These are phyloP conservation scores for Timandra comae DNA, from an alignment of 2,888 invertebrate genomes.

Conservation along the genomic window DNA sequence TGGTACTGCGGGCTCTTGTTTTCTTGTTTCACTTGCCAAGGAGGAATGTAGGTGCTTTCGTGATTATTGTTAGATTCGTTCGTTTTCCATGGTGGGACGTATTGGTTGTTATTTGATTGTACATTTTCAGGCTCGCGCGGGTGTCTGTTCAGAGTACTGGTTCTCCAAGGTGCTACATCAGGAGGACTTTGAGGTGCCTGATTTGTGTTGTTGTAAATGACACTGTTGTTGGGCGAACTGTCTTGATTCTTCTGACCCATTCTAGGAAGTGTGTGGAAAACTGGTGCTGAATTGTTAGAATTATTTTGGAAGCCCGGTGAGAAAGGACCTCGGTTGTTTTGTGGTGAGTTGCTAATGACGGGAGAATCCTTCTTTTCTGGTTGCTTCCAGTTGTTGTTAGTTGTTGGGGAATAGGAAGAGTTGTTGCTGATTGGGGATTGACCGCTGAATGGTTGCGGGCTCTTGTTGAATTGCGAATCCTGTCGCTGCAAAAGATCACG, in stretches of 20 bases:
- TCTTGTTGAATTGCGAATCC: conserved; percentile 72
- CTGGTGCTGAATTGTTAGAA: conserved; percentile 36
- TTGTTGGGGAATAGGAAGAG: conserved; percentile 57
- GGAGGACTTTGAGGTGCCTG: conserved; percentile 37
- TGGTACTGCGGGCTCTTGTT: conserved; percentile 40
- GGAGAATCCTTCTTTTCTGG: conserved; percentile 67
- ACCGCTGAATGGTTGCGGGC: conserved; percentile 62
- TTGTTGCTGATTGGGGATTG: conserved; percentile 50
- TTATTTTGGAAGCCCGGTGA: conserved; percentile 40
- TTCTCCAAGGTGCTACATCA: conserved; percentile 58
- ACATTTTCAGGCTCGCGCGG: conserved; percentile 44
- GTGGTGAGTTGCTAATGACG: conserved; percentile 43
- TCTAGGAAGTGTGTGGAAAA: conserved; percentile 60
- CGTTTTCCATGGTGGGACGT: conserved; percentile 53
- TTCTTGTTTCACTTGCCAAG: conserved; percentile 48
- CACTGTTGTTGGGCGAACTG: conserved; percentile 39
- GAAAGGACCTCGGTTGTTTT: conserved; percentile 50
- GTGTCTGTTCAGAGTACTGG: conserved; percentile 54
- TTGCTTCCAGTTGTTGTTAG: conserved; percentile 68
- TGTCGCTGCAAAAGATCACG: conserved; percentile 63
- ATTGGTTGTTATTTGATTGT: conserved; percentile 37
- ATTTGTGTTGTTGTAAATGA: conserved; percentile 42
- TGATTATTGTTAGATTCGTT: conserved; percentile 49
- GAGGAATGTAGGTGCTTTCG: conserved; percentile 41
- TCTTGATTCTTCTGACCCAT: conserved; percentile 50